Evolutionary conservation across 92 coral and sea anemone species (phyloP), one percentile per base, ranked within the genome.

Genomic region (Heteractis magnifica): DNA sequence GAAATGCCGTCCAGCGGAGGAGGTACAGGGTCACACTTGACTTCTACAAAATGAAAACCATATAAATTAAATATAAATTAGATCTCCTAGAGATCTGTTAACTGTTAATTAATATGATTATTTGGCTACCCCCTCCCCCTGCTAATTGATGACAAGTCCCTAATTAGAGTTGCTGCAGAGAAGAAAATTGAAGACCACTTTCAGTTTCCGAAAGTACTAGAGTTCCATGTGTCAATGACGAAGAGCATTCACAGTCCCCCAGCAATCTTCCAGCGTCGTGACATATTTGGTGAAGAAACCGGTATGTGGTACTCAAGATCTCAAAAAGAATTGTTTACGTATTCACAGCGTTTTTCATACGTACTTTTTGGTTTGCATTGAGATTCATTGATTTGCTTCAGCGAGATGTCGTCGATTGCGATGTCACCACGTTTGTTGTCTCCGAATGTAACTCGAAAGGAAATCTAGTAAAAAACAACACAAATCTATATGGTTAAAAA

Each of bases 321-420:
- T 2, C 44, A 34, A 34, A 34, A 34, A 34, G 44, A 34, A 34
- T 34, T 34, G 44, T 2, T 34, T 34, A 2, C 44, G 44, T 34
- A 34, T 34, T 34, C 44, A 34, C 3, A 2, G 3, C 50, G 21
- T 26, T 21, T 20, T 68, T 68, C 64, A 50, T 19, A 19, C 50
- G 56, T 81, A 81, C 84, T 65, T 51, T 68, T n/a, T 5, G n/a
- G 12, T 20, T 51, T 59, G 26, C 84, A 81, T 4, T 62, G 15
- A 49, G 84, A 70, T 11, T 51, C 50, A 8, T 14, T 60, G 16
- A 51, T 41, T 14, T 56, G 16, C 75, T 77, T 70, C 56, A 73
- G 49, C 10, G 15, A 41, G 51, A 77, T 84, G 77, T 84, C 87
- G 41, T 84, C 87, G 51, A 84, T 75, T 13, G 82, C 87, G 44